Conservation (phyloP, 2,797 vertebrate species). For the Hoplostethus atlanticus region DNA sequence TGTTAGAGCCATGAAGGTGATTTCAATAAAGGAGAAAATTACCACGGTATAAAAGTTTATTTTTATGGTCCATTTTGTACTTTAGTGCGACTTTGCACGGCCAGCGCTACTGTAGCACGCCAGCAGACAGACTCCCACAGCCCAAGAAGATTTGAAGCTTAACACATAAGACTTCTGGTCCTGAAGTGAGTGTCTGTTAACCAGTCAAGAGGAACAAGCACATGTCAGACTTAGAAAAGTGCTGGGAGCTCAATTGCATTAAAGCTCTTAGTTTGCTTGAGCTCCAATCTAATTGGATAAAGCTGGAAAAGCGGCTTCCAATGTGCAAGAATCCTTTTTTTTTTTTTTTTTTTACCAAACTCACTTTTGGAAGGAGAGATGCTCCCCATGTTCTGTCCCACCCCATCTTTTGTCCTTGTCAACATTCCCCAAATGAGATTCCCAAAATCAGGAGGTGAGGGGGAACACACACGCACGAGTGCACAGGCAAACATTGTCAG, state of each 20-base stretch:
- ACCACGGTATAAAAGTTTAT: constrained; percentile 21
- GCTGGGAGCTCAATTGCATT: constrained; percentile 85
- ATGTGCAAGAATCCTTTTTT: constrained; percentile 64
- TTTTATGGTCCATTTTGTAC: constrained; percentile 29
- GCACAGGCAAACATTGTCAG: constrained; percentile 75
- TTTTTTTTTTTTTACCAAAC: constrained; percentile 21
- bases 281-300: constrained; percentile 86
- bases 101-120: constrained; percentile 17
- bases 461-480: constrained; percentile 66
- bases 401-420: constrained; percentile 79
- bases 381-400: constrained; percentile 52
- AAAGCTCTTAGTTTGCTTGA: constrained; percentile 84
- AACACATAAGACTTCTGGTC: constrained; percentile 79
- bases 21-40: constrained; percentile 36
- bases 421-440: constrained; percentile 81
- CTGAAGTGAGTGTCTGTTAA: constrained; percentile 81
- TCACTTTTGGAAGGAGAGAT: constrained; percentile 27
- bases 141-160: constrained; percentile 76
- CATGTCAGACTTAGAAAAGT: constrained; percentile 84
- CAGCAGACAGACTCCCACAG: constrained; percentile 38
- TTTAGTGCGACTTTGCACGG: constrained; percentile 38
- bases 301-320: constrained; percentile 83
- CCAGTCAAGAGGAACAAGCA: constrained; percentile 85
- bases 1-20: neutral
- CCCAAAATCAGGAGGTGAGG: constrained; percentile 79